Conservation (phyloP, 2,888 invertebrate genomes). For the Acrobasis repandana region DNA sequence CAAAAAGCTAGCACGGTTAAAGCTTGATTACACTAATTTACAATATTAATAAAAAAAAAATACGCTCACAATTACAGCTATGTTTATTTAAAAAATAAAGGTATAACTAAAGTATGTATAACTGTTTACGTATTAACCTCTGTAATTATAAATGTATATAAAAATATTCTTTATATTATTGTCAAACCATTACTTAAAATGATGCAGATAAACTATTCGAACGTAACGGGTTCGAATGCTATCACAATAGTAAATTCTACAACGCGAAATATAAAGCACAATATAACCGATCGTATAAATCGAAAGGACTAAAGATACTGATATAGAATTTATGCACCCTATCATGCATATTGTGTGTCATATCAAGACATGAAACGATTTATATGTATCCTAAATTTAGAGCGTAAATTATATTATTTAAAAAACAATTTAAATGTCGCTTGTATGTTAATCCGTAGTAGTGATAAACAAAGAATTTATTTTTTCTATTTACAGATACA, state of each 20-base stretch:
- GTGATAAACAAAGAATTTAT: too few species aligned
- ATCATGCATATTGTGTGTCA: conserved; percentile 11
- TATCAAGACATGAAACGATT: background rate
- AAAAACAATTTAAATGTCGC: background rate
- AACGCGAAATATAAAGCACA: conserved; percentile 1
- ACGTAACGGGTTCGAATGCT: conserved; percentile 2
- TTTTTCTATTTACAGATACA: background rate
- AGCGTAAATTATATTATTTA: background rate
- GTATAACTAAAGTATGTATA: too few species aligned
- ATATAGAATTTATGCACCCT: conserved; percentile 15
- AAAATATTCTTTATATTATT: too few species aligned
- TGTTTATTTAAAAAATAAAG: too few species aligned
- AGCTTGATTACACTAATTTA: too few species aligned
- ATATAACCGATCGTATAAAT: conserved; percentile 19
- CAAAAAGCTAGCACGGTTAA: too few species aligned
- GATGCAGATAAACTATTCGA: background rate
- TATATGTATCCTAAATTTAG: background rate
- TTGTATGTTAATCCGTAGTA: background rate
- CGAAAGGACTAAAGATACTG: conserved; percentile 10
- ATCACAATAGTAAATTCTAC: conserved; percentile 20
- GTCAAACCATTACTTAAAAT: conserved; percentile 3
- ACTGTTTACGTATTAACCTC: too few species aligned
- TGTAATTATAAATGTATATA: too few species aligned
- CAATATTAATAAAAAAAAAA: too few species aligned
- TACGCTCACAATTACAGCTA: too few species aligned